These are phyloP conservation scores for Penaeus indicus DNA, from an alignment of 1,140 invertebrate genomes.

Conservation along the genomic window DNA sequence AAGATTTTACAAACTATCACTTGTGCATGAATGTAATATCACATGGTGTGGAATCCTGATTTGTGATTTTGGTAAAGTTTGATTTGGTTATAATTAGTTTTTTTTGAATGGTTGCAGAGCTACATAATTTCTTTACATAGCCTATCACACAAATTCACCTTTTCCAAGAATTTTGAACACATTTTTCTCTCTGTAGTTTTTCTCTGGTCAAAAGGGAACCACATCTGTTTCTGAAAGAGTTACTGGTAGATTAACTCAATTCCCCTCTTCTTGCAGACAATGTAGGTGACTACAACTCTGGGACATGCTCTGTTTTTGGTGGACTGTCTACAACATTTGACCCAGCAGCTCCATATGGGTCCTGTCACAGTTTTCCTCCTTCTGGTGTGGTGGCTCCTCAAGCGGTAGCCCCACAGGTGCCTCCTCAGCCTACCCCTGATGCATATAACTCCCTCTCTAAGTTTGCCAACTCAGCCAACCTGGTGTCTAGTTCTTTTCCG, in stretches of 20 bases:
- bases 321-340: constrained; percentile 54
- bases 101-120: too few relatives aligned
- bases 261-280: constrained; percentile 57
- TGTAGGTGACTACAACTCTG: constrained; percentile 63
- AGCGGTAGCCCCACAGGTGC: constrained; percentile 46
- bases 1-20: too few relatives aligned
- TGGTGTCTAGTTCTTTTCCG: constrained; percentile 54
- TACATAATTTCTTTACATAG: too few relatives aligned
- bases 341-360: constrained; percentile 55
- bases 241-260: constrained; percentile 20
- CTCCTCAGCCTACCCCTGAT: constrained; percentile 48
- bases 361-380: constrained; percentile 53
- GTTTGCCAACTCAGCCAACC: constrained; percentile 54
- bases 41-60: too few relatives aligned
- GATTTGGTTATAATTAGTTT: too few relatives aligned
- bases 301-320: constrained; percentile 61
- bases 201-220: too few relatives aligned
- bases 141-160: too few relatives aligned
- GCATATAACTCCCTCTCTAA: constrained; percentile 57
- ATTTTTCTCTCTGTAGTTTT: too few relatives aligned
- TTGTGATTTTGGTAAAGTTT: too few relatives aligned
- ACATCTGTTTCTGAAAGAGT: too few relatives aligned
- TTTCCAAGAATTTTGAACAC: too few relatives aligned
- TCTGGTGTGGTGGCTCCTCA: constrained; percentile 52
- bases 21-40: too few relatives aligned